Percentiles rank a stretch among this genome's conserved stretches.
phyloP scores from a whole-genome alignment of 2,113 vertebrate genomes.

The Gopherus flavomarginatus region DNA sequence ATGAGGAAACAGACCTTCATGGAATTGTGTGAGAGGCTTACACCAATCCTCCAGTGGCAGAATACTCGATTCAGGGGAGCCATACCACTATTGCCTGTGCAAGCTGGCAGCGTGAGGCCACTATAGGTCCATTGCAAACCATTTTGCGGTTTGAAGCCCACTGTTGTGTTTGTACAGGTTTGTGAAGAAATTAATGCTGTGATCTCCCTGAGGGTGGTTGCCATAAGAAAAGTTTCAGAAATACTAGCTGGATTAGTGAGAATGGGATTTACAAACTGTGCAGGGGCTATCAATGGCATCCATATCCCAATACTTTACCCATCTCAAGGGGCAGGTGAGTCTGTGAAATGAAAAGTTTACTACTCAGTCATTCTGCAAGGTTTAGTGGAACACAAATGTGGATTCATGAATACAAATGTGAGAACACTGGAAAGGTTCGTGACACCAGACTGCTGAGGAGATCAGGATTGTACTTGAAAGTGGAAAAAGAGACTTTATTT shows the following conservation, averaged over 20 bases:
- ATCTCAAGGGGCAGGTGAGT: neutral
- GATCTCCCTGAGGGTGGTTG: neutral
- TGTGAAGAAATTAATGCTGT: neutral
- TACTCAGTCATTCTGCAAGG: neutral
- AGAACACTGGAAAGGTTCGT: no score
- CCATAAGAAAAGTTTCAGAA: neutral
- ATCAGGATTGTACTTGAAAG: no score
- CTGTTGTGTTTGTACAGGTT: neutral
- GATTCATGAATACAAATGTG: no score
- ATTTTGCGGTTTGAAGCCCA: neutral
- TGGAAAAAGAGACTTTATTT: no score
- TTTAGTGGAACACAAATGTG: neutral
- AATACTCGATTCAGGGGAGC: neutral
- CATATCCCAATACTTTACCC: neutral
- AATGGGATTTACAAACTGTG: neutral
- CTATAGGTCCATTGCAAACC: neutral
- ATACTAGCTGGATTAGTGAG: neutral
- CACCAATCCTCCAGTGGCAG: no score
- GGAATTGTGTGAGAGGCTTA: neutral
- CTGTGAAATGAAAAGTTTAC: neutral
- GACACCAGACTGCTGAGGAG: no score
- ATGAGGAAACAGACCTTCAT: neutral
- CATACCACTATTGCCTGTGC: neutral
- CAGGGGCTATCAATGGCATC: neutral
- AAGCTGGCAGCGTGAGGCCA: neutral